These are phyloP conservation scores for Chaetodon auriga DNA, from an alignment of 2,113 vertebrate genomes.

Conservation along the genomic window DNA sequence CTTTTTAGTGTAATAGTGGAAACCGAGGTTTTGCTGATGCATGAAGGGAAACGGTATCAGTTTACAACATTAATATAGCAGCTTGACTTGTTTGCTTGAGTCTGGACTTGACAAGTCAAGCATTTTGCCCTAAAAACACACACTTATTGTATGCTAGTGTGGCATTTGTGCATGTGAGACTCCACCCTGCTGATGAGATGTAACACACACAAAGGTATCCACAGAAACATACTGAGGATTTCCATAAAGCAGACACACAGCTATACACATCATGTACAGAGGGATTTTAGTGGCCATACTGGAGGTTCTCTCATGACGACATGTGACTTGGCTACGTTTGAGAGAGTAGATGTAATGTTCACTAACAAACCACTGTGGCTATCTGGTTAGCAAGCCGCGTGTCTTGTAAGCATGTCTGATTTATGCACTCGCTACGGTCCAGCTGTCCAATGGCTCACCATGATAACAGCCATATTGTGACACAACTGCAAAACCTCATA, in stretches of 20 bases:
- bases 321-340: not conserved
- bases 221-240: slow-evolving; percentile 10
- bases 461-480: slow-evolving; percentile 47
- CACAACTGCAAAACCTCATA: slow-evolving; percentile 49
- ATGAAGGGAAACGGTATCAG: slow-evolving; percentile 65
- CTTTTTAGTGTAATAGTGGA: slow-evolving; percentile 2
- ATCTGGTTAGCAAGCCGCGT: slow-evolving; percentile 7
- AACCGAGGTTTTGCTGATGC: slow-evolving; percentile 60
- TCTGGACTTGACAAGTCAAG: slow-evolving; percentile 39
- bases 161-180: slow-evolving; percentile 62
- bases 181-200: not conserved
- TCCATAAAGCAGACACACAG: not conserved
- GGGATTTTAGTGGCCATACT: slow-evolving; percentile 16
- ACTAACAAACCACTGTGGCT: slow-evolving; percentile 19
- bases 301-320: not conserved
- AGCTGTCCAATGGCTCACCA: slow-evolving; percentile 15
- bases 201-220: slow-evolving; percentile 1
- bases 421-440: not conserved
- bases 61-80: slow-evolving; percentile 65
- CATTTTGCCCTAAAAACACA: slow-evolving; percentile 42
- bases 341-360: not conserved
- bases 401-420: slow-evolving; percentile 28
- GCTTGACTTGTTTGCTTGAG: slow-evolving; percentile 35
- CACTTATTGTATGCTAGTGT: slow-evolving; percentile 23
- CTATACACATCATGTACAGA: slow-evolving; percentile 1